phyloP scores from a whole-genome alignment of 2,888 invertebrate genomes.

The Xestia xanthographa region DNA sequence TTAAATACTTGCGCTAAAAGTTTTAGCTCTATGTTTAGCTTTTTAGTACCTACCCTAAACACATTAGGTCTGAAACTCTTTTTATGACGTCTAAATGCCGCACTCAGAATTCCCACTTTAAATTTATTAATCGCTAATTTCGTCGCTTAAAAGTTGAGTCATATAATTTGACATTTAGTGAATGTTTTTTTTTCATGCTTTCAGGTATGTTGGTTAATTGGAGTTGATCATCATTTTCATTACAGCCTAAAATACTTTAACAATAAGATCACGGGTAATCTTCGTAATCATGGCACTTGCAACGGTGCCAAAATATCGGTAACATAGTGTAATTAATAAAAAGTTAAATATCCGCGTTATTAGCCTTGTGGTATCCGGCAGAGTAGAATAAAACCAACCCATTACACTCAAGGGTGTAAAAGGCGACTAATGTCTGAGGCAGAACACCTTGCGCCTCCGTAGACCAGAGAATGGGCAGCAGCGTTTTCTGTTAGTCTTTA shows the following conservation, averaged over 20 bases:
- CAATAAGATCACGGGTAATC: too few relatives aligned
- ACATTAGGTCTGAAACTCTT: constrained; percentile 8
- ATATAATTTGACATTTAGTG: too few relatives aligned
- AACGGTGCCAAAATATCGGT: neutral
- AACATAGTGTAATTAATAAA: neutral
- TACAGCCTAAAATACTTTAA: too few relatives aligned
- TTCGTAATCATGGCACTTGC: neutral
- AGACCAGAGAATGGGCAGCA: too few relatives aligned
- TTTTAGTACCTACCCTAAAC: neutral
- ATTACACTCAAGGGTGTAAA: too few relatives aligned
- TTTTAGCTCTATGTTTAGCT: neutral
- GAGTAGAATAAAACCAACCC: too few relatives aligned
- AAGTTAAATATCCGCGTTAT: too few relatives aligned
- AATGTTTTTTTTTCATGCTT: too few relatives aligned
- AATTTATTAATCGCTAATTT: neutral
- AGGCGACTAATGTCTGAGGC: too few relatives aligned
- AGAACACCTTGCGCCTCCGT: too few relatives aligned
- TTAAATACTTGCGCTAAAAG: neutral
- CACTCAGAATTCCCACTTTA: neutral
- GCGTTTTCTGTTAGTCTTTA: too few relatives aligned
- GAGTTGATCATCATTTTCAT: neutral
- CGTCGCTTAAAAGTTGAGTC: neutral
- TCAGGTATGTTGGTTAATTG: neutral
- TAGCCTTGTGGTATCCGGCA: too few relatives aligned
- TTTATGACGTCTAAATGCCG: neutral